Evolutionary conservation across 2,113 vertebrate genomes (phyloP), one percentile per base, ranked within the genome.

Genomic region (Triplophysa rosa): DNA sequence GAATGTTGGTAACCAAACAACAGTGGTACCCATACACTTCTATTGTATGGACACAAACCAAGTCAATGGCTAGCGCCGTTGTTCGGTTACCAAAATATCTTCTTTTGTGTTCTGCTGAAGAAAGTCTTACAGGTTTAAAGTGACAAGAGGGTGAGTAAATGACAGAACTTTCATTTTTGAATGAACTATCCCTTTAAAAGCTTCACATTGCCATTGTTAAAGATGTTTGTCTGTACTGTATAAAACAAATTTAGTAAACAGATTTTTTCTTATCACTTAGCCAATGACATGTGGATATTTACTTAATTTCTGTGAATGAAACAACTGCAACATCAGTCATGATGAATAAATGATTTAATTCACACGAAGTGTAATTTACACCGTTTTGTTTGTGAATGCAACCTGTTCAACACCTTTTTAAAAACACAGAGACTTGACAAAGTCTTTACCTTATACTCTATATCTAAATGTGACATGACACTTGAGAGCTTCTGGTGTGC

Each of bases 401-500:
- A 64, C 64, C 69, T 73, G 69, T 78, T 84, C 65, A 59, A 65
- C 64, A 13, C 47, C 59, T 45, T 72, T 58, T 81, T 81, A 71
- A 66, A 65, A 77, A 26, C 58, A 65, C n/a, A n/a, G 19, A 21
- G 54, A 65, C 61, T 64, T 77, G 70, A 82, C 81, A 64, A 67
- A 80, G 52, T 67, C 72, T 87, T 84, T 84, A 86, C 82, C 77
- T 56, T 63, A 75, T 80, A 75, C 87, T 85, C 87, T 80, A 85
- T 64, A 75, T 78, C 64, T 42, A 84, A 89, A 92, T 89, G 64
- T 89, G 84, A 89, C 82, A 83, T 89, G 90, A 90, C 90, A 91
- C 83, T 59, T 86, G 81, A 86, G 84, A 83, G 80, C 83, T 79
- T 79, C 67, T 67, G 85, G 86, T 87, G 80, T 83, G 77, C 91